Evolutionary conservation across 2,113 vertebrate species (phyloP).

Genomic region (Isurus oxyrinchus): DNA sequence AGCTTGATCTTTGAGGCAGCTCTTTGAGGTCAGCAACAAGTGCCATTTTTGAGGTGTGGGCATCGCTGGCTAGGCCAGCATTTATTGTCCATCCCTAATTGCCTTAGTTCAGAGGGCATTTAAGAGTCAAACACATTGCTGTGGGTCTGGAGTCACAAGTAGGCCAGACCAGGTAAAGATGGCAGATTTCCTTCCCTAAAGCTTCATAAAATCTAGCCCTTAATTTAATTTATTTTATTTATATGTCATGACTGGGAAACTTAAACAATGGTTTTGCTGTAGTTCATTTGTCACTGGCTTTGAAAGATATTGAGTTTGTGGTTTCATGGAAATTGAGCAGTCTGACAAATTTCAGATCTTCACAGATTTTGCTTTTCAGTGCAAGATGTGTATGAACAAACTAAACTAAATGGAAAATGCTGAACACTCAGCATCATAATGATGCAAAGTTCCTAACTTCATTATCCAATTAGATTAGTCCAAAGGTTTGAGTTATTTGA

Average conservation of each 20-base stretch:
- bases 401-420: not conserved
- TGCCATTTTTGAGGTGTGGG: too few relatives aligned
- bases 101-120: too few relatives aligned
- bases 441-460: not conserved
- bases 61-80: too few relatives aligned
- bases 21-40: too few relatives aligned
- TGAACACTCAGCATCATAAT: not conserved
- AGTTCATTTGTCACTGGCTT: not conserved
- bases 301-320: not conserved
- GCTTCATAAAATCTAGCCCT: not conserved
- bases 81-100: too few relatives aligned
- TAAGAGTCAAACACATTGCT: too few relatives aligned
- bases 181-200: too few relatives aligned
- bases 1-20: too few relatives aligned
- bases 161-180: too few relatives aligned
- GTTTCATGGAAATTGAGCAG: not conserved
- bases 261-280: not conserved
- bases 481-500: not conserved
- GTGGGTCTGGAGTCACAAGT: too few relatives aligned
- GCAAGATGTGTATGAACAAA: not conserved
- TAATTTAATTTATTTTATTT: not conserved
- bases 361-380: not conserved
- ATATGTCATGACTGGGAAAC: not conserved
- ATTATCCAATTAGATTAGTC: not conserved
- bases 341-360: not conserved